These are phyloP conservation scores for Rosalia funebris DNA, from an alignment of 2,888 invertebrate genomes.

Conservation along the genomic window DNA sequence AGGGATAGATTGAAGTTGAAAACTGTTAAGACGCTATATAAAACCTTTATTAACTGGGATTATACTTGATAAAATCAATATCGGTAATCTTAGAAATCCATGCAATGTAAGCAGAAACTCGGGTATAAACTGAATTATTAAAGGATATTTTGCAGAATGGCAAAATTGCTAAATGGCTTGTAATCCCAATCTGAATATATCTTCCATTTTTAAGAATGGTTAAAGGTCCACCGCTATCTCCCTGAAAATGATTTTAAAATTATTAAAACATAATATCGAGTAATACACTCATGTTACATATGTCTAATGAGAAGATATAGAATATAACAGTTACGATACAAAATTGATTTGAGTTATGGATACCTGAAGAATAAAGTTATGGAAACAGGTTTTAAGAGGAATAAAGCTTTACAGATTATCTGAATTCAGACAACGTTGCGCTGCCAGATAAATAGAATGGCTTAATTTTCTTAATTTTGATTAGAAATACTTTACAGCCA, in stretches of 20 bases:
- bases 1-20: neutral
- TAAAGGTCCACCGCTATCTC: slow-evolving; percentile 62
- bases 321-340: too few relatives aligned
- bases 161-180: slow-evolving; percentile 59
- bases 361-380: too few relatives aligned
- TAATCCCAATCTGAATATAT: slow-evolving; percentile 58
- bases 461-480: too few relatives aligned
- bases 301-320: too few relatives aligned
- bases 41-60: slow-evolving; percentile 29
- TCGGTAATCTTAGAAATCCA: slow-evolving; percentile 59
- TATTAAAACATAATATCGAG: too few relatives aligned
- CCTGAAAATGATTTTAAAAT: slow-evolving; percentile 51
- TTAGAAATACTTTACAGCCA: too few relatives aligned
- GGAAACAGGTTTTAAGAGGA: too few relatives aligned
- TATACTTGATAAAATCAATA: slow-evolving; percentile 56
- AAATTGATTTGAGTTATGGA: too few relatives aligned
- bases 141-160: slow-evolving; percentile 58
- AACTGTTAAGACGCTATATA: neutral
- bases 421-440: too few relatives aligned
- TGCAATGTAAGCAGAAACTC: slow-evolving; percentile 57
- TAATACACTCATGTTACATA: too few relatives aligned
- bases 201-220: slow-evolving; percentile 52
- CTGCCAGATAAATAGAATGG: too few relatives aligned
- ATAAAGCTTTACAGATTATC: too few relatives aligned
- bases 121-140: slow-evolving; percentile 61